phyloP scores from a whole-genome alignment of 1,140 invertebrate species.

The Polypedilum vanderplanki region DNA sequence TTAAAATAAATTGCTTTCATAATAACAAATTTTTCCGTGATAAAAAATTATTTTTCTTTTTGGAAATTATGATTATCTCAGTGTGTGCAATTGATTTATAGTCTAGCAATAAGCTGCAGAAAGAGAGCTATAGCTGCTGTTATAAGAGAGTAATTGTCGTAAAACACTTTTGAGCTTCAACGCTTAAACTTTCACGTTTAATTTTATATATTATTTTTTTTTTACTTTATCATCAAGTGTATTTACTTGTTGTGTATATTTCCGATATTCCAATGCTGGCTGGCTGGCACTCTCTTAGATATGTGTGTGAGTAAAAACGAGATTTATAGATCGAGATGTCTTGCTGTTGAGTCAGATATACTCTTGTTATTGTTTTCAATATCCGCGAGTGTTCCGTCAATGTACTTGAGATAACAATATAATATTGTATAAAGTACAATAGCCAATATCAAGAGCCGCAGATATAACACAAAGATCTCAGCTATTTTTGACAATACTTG shows the following conservation, averaged over 20 bases:
- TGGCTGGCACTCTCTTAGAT: not conserved
- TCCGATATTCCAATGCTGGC: not conserved
- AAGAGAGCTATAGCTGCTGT: not conserved
- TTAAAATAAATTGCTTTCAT: no score
- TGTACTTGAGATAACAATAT: not conserved
- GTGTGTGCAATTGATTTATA: conserved; percentile 6
- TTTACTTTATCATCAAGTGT: not conserved
- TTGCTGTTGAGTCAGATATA: not conserved
- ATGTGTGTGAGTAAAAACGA: not conserved
- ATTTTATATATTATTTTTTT: not conserved
- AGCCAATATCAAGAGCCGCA: not conserved
- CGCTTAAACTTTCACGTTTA: conserved; percentile 20
- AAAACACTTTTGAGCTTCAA: conserved; percentile 8
- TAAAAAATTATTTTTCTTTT: no score
- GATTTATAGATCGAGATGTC: conserved; percentile 25
- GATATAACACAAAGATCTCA: not conserved
- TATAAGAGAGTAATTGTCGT: not conserved
- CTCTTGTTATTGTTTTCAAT: conserved; percentile 3
- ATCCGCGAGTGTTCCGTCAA: not conserved
- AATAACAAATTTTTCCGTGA: no score
- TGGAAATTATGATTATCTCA: not conserved
- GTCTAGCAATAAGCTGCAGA: not conserved
- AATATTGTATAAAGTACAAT: not conserved
- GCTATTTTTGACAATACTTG: conserved; percentile 13
- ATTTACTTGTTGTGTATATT: conserved; percentile 6